A percentile compares a stretch with the other conserved stretches of the same genome.
These are phyloP conservation scores for Gymnogyps californianus DNA, from an alignment of 2,113 vertebrate species.

Conservation along the genomic window DNA sequence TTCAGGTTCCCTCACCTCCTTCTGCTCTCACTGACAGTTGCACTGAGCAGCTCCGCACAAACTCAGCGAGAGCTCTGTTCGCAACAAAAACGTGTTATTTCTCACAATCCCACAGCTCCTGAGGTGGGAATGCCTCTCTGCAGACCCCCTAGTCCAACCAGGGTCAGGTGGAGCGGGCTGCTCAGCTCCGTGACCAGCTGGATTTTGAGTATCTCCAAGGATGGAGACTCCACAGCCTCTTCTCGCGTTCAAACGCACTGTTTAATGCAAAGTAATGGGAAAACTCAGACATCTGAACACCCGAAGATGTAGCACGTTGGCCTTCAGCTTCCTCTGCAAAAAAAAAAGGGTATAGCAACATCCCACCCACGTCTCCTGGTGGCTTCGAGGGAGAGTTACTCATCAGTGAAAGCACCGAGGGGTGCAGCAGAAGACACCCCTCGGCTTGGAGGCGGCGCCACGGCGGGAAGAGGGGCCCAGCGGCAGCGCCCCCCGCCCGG, in stretches of 20 bases:
- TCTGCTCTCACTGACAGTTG: neutral
- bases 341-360: neutral
- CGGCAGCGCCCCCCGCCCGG: no score
- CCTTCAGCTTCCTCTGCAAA: neutral
- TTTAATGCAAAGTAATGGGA: neutral
- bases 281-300: neutral
- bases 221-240: neutral
- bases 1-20: neutral
- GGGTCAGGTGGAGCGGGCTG: neutral
- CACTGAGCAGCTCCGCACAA: neutral
- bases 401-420: neutral
- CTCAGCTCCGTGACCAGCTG: accelerated
- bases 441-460: accelerated
- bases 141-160: neutral
- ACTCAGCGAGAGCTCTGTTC: accelerated
- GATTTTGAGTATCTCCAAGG: neutral
- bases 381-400: neutral
- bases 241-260: neutral
- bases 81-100: accelerated
- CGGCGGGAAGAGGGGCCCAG: no score
- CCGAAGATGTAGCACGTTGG: accelerated
- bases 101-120: neutral
- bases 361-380: neutral
- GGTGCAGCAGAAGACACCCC: neutral
- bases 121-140: neutral